Evolutionary conservation across 2,888 invertebrate species (phyloP).

Genomic region (Caenorhabditis zanzibari): DNA sequence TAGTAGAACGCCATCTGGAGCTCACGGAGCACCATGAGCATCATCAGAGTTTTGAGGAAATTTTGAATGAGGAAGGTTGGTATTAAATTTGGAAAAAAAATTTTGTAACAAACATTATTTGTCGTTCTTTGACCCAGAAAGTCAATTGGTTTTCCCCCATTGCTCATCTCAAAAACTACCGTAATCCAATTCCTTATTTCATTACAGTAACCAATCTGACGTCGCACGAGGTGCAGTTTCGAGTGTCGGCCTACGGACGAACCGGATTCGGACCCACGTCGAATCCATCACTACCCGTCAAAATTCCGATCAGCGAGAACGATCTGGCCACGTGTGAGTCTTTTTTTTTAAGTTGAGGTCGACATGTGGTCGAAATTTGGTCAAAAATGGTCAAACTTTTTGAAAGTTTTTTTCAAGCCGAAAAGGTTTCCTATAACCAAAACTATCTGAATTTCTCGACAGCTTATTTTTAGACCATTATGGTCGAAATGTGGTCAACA

Average conservation of each 20-base stretch:
- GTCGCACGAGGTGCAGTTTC: constrained; percentile 79
- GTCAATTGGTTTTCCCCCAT: too few species aligned
- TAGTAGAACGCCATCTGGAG: constrained; percentile 25
- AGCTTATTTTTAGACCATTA: too few species aligned
- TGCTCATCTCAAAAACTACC: too few species aligned
- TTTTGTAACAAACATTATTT: too few species aligned
- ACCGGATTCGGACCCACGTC: constrained; percentile 83
- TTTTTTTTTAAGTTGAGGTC: neutral
- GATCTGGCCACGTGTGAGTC: constrained; percentile 63
- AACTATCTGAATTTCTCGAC: too few species aligned
- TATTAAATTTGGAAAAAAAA: neutral
- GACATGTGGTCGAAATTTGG: too few species aligned
- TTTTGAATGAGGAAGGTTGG: constrained; percentile 46
- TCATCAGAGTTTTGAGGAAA: constrained; percentile 33
- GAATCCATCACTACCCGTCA: constrained; percentile 76
- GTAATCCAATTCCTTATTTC: neutral
- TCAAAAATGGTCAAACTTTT: too few species aligned
- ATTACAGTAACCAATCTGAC: constrained; percentile 73
- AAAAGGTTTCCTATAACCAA: too few species aligned
- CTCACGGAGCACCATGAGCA: constrained; percentile 28
- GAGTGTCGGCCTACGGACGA: constrained; percentile 82
- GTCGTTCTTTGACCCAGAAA: too few species aligned
- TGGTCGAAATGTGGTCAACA: too few species aligned
- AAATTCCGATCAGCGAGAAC: constrained; percentile 69
- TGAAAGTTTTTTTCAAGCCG: too few species aligned